Evolutionary conservation across 2,797 vertebrate species (phyloP).

Genomic region (Melanotaenia parkinsoni): DNA sequence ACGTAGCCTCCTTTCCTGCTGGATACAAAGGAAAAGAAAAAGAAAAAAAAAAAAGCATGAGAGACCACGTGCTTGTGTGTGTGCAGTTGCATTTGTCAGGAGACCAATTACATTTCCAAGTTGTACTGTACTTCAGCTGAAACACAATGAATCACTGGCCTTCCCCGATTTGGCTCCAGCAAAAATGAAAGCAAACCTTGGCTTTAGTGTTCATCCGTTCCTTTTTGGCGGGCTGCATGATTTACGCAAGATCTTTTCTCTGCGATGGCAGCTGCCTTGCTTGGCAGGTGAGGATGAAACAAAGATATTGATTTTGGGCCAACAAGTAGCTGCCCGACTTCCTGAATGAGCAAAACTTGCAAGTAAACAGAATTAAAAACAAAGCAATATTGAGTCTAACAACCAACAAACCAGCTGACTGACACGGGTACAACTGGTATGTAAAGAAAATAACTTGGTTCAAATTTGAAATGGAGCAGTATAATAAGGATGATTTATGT

Average conservation of each 20-base stretch:
- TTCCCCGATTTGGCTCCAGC: slow-evolving; percentile 54
- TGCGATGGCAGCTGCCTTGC: slow-evolving; percentile 69
- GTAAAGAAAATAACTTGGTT: slow-evolving; percentile 59
- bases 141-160: slow-evolving; percentile 60
- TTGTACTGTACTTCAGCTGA: slow-evolving; percentile 72
- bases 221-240: slow-evolving; percentile 29
- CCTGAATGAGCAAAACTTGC: slow-evolving; percentile 69
- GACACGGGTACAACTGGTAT: slow-evolving; percentile 47
- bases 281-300: slow-evolving; percentile 73
- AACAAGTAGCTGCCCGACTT: slow-evolving; percentile 71
- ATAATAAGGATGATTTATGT: slow-evolving; percentile 38
- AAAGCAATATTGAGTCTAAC: slow-evolving; percentile 66
- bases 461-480: slow-evolving; percentile 47
- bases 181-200: slow-evolving; percentile 52
- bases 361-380: slow-evolving; percentile 69
- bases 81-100: slow-evolving; percentile 60
- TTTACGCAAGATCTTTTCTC: slow-evolving; percentile 67
- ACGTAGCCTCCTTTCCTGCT: slow-evolving; percentile 69
- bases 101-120: slow-evolving; percentile 75
- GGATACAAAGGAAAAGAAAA: slow-evolving; percentile 74
- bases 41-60: slow-evolving; percentile 33
- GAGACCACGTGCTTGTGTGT: slow-evolving; percentile 21
- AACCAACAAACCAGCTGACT: slow-evolving; percentile 67
- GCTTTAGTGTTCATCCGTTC: slow-evolving; percentile 45
- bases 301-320: slow-evolving; percentile 76